phyloP scores from a whole-genome alignment of 1,140 invertebrate genomes.

The Anadara kagoshimensis region DNA sequence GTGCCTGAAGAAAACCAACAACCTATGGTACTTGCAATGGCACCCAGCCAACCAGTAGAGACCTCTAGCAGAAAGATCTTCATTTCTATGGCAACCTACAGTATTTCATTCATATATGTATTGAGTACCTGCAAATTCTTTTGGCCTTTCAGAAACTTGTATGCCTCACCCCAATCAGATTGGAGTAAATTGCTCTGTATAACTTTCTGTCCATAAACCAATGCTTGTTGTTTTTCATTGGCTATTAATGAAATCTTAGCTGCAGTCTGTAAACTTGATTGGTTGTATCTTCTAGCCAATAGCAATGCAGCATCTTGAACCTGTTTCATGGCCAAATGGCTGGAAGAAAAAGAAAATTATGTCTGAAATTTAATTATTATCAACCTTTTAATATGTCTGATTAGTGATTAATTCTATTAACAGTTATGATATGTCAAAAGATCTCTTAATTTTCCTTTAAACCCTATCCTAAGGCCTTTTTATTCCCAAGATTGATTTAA shows the following conservation, averaged over 20 bases:
- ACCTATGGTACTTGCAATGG: too few species aligned
- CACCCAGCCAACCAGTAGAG: too few species aligned
- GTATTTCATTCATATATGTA: not conserved
- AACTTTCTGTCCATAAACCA: constrained; percentile 59
- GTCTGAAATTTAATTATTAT: too few species aligned
- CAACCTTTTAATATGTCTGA: not conserved
- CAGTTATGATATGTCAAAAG: too few species aligned
- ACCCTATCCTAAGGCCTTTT: too few species aligned
- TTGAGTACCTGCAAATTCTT: constrained; percentile 55
- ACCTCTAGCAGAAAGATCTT: too few species aligned
- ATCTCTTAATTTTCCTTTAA: too few species aligned
- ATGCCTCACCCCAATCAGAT: constrained; percentile 76
- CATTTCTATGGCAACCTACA: too few species aligned
- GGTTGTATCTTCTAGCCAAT: constrained; percentile 59
- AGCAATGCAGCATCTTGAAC: constrained; percentile 64
- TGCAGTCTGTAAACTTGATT: constrained; percentile 60
- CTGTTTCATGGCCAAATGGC: constrained; percentile 67
- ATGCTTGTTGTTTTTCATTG: constrained; percentile 61
- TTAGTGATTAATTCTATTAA: not conserved
- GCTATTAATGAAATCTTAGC: constrained; percentile 63
- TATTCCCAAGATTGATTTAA: too few species aligned
- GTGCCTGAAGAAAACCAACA: too few species aligned
- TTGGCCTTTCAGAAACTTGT: constrained; percentile 55
- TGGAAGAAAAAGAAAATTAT: constrained; percentile 35
- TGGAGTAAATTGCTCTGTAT: constrained; percentile 55